Percentiles rank a stretch among this genome's conserved stretches.
These are phyloP conservation scores for Ptychoptera contaminata DNA, from an alignment of 2,888 invertebrate species.

Conservation along the genomic window DNA sequence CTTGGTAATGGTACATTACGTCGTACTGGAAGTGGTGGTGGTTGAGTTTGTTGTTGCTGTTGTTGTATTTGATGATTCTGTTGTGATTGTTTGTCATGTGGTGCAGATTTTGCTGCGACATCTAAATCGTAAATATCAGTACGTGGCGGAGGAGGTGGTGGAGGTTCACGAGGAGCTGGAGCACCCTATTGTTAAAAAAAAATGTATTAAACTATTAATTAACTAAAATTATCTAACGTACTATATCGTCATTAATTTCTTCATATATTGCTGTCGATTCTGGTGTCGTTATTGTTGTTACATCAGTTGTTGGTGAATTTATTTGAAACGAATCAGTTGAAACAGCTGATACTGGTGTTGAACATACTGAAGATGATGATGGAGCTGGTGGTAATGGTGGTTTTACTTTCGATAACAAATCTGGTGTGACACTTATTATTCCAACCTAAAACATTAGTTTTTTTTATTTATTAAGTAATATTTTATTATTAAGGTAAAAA, in stretches of 20 bases:
- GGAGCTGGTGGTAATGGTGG: slow-evolving; percentile 7
- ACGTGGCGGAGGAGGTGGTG: slow-evolving; percentile 46
- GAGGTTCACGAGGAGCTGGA: slow-evolving; percentile 37
- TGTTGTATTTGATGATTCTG: slow-evolving; percentile 24
- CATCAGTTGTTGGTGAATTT: background rate
- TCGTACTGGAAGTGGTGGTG: slow-evolving; percentile 42
- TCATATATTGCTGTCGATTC: slow-evolving; percentile 34
- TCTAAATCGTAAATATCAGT: slow-evolving; percentile 7
- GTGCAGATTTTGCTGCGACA: slow-evolving; percentile 15
- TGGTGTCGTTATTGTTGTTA: background rate
- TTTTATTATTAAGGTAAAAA: no score
- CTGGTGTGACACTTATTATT: slow-evolving; percentile 34
- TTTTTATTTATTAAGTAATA: no score
- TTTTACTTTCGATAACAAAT: slow-evolving; percentile 16
- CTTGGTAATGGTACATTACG: slow-evolving; percentile 31
- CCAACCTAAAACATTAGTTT: slow-evolving; percentile 33
- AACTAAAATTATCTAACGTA: slow-evolving; percentile 13
- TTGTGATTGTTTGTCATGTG: slow-evolving; percentile 19
- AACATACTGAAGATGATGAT: background rate
- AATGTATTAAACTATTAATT: background rate
- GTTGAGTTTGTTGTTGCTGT: slow-evolving; percentile 34
- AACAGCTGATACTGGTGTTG: background rate
- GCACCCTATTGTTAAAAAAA: slow-evolving; percentile 1
- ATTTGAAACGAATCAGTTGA: background rate
- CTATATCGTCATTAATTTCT: slow-evolving; percentile 35